Evolutionary conservation across 2,888 invertebrate species (phyloP), one percentile per base, ranked within the genome.

Genomic region (Malthinus seriepunctatus): DNA sequence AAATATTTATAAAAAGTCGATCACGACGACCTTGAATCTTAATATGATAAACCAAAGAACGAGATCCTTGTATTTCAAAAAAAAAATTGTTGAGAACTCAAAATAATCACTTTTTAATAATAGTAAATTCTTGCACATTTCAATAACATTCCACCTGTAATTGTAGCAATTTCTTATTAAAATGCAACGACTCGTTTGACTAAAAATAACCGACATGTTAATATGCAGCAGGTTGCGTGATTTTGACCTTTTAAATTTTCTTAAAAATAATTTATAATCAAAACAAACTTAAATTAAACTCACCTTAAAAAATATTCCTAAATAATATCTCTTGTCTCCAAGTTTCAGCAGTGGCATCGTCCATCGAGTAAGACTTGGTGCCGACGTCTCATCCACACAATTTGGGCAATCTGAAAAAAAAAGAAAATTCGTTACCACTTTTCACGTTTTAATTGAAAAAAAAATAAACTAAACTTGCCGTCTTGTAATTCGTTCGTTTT

Each of bases 281-380:
- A 23, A 23, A 23, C 23, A 23, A 23, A 23, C 23, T 23, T 5
- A 23, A 51, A 32, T 14, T 35, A 3, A 15, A 73, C 79, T 82
- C 84, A 94, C 94, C 91, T 93, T 94, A 81, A 94, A 95, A 81
- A 95, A 95, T 78, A 94, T 94, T 74, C 94, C 94, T 71, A 95
- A 81, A 76, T 95, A 95, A 76, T 94, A 94, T 72, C 90, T 83
- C 78, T 94, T 95, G 74, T 93, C 92, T 39, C 94, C 94, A 44
- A 92, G 86, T 75, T 92, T 93, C 66, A 92, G 82, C 58, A 94
- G 81, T 8, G 94, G 94, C 94, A 94, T 94, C 51, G 91, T 92
- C 93, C 93, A 94, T 76, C 91, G 85, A 73, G 90, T 90, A 34
- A 88, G 83, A 33, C 84, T 81, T 12, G 86, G 82, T 60, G 70